Conservation (phyloP, 92 coral and sea anemone species). For the Metridium senile region DNA sequence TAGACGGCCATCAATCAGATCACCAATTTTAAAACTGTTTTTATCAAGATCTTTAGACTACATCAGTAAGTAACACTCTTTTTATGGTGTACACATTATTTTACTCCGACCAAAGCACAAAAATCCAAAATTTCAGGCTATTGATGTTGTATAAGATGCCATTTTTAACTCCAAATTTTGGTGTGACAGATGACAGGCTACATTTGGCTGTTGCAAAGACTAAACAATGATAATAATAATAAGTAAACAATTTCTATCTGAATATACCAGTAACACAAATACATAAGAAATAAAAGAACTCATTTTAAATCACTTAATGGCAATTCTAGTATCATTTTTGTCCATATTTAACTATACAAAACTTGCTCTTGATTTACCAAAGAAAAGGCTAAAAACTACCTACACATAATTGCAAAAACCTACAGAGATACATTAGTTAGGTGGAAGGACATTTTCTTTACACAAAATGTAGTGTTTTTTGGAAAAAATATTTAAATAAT, state of each 20-base stretch:
- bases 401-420: neutral
- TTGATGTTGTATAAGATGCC: too few species aligned
- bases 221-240: neutral
- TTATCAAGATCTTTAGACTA: too few species aligned
- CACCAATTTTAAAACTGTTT: too few species aligned
- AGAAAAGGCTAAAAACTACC: slow-evolving; percentile 2
- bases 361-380: slow-evolving; percentile 13
- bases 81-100: too few species aligned
- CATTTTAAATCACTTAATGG: neutral
- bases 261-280: neutral
- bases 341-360: slow-evolving; percentile 20
- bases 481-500: slow-evolving; percentile 9
- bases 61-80: too few species aligned
- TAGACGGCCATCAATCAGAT: too few species aligned
- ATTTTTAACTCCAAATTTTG: too few species aligned
- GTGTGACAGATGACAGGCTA: too few species aligned
- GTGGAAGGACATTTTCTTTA: neutral
- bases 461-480: too few species aligned
- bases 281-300: neutral
- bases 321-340: neutral
- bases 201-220: neutral
- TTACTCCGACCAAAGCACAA: too few species aligned
- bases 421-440: neutral
- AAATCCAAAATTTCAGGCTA: too few species aligned
- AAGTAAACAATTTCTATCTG: too few species aligned